phyloP scores from a whole-genome alignment of 2,888 invertebrate genomes.

The Drosophila pseudotakahashii region DNA sequence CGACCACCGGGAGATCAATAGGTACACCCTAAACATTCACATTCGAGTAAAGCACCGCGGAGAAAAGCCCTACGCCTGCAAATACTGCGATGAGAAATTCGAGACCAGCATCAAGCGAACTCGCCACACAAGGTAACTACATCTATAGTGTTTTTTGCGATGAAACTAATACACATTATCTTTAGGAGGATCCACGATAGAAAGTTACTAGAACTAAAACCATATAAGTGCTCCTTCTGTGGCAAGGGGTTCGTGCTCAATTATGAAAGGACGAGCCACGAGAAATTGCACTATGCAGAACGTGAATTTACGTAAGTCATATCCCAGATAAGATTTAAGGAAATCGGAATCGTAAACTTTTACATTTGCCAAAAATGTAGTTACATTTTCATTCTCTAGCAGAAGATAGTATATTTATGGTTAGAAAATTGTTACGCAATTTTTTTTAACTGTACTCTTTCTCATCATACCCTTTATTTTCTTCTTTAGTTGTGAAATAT shows the following conservation, averaged over 20 bases:
- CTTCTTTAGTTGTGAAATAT: slow-evolving; percentile 23
- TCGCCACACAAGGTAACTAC: slow-evolving; percentile 47
- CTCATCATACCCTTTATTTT: background rate
- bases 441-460: too few species aligned
- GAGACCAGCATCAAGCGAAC: slow-evolving; percentile 35
- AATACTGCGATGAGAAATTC: slow-evolving; percentile 44
- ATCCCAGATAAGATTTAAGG: too few species aligned
- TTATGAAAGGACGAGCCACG: too few species aligned
- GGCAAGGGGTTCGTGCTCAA: too few species aligned
- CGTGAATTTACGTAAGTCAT: background rate
- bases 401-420: too few species aligned
- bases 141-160: background rate
- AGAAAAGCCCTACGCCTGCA: slow-evolving; percentile 53
- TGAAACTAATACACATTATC: background rate
- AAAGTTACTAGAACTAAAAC: background rate
- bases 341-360: too few species aligned
- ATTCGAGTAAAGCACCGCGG: slow-evolving; percentile 49
- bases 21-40: slow-evolving; percentile 50
- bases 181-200: slow-evolving; percentile 35
- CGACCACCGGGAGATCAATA: slow-evolving; percentile 34
- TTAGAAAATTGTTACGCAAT: too few species aligned
- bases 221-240: too few species aligned
- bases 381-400: too few species aligned
- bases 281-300: background rate
- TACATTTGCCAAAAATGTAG: too few species aligned